Evolutionary conservation across 2,888 invertebrate species (phyloP).

Genomic region (Anodontia alba): DNA sequence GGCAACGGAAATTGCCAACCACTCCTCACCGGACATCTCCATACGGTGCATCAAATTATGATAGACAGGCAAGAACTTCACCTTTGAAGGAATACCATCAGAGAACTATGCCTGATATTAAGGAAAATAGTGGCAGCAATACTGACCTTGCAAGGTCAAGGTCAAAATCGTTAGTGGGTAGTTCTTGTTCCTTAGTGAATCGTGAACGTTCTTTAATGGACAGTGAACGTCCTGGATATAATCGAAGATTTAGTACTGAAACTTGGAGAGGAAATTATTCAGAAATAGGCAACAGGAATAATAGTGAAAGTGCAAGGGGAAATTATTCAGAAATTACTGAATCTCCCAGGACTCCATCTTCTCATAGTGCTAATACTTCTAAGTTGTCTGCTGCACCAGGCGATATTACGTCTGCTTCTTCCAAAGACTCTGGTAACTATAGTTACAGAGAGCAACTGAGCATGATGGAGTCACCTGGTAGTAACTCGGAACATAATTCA

Average conservation of each 20-base stretch:
- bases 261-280: slow-evolving; percentile 32
- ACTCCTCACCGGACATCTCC: slow-evolving; percentile 67
- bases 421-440: slow-evolving; percentile 63
- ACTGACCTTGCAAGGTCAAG: slow-evolving; percentile 58
- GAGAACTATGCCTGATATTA: slow-evolving; percentile 59
- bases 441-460: slow-evolving; percentile 52
- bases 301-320: not conserved
- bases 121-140: slow-evolving; percentile 56
- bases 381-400: slow-evolving; percentile 38
- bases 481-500: slow-evolving; percentile 48
- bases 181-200: slow-evolving; percentile 20
- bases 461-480: slow-evolving; percentile 55
- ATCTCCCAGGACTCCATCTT: slow-evolving; percentile 49
- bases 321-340: slow-evolving; percentile 49
- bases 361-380: slow-evolving; percentile 48
- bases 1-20: slow-evolving; percentile 61
- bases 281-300: slow-evolving; percentile 18
- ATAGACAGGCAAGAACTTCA: slow-evolving; percentile 56
- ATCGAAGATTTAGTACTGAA: slow-evolving; percentile 33
- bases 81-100: slow-evolving; percentile 58
- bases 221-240: slow-evolving; percentile 21
- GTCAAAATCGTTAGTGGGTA: slow-evolving; percentile 46
- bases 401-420: slow-evolving; percentile 58
- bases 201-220: slow-evolving; percentile 25
- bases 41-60: slow-evolving; percentile 58